phyloP scores from a whole-genome alignment of 2,888 invertebrate genomes.

The Lepidochrysops patricia region DNA sequence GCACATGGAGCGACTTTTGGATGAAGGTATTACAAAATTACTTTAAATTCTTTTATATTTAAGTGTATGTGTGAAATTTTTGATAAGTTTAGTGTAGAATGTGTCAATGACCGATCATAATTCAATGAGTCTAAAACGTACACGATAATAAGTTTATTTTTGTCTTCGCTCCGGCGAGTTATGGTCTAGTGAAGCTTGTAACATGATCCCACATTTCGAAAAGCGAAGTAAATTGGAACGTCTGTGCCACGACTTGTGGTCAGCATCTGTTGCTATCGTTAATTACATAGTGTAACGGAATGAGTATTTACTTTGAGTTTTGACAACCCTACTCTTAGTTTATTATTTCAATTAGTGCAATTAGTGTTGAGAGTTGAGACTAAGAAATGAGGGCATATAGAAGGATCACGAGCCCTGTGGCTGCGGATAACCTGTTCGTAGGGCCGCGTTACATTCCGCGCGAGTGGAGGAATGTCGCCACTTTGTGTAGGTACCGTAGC shows the following conservation, averaged over 20 bases:
- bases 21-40: constrained; percentile 89
- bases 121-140: constrained; percentile 67
- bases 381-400: constrained; percentile 43
- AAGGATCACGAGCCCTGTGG: constrained; percentile 45
- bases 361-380: constrained; percentile 24
- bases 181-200: constrained; percentile 72
- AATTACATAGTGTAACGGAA: constrained; percentile 50
- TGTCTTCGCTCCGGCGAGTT: constrained; percentile 71
- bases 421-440: constrained; percentile 59
- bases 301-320: constrained; percentile 29
- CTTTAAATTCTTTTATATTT: constrained; percentile 40
- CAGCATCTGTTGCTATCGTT: constrained; percentile 42
- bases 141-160: constrained; percentile 74
- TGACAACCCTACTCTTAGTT: constrained; percentile 47
- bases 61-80: constrained; percentile 28
- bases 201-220: constrained; percentile 67
- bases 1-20: constrained; percentile 98
- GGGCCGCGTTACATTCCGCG: constrained; percentile 61
- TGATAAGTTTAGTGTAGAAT: constrained; percentile 32
- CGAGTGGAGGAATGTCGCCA: constrained; percentile 65
- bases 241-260: constrained; percentile 59
- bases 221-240: constrained; percentile 64
- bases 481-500: constrained; percentile 60
- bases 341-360: constrained; percentile 21
- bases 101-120: constrained; percentile 64